Evolutionary conservation across 1,140 invertebrate species (phyloP).

Genomic region (Atta texana): DNA sequence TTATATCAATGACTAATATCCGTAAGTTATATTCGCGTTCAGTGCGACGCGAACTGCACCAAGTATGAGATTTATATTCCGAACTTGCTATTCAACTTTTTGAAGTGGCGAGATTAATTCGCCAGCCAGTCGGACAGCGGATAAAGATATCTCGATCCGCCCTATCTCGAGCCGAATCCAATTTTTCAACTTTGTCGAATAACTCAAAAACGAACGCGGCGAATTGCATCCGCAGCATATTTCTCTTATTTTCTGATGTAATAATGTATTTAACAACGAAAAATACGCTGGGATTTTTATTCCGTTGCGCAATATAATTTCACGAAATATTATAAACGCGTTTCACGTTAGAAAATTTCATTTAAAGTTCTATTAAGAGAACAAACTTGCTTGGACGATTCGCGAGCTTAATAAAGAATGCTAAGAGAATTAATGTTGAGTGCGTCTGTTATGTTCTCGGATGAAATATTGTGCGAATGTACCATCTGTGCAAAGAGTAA

Average conservation of each 20-base stretch:
- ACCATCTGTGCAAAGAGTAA: slow-evolving; percentile 60
- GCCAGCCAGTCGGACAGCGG: background rate
- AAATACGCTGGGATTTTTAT: background rate
- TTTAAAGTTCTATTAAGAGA: slow-evolving; percentile 61
- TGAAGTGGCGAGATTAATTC: slow-evolving; percentile 46
- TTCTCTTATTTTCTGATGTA: background rate
- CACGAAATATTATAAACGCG: slow-evolving; percentile 5
- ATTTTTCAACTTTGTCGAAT: slow-evolving; percentile 25
- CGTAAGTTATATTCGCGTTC: slow-evolving; percentile 16
- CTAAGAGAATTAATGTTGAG: slow-evolving; percentile 53
- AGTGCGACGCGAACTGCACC: background rate
- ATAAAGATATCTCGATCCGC: slow-evolving; percentile 42
- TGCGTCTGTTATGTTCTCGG: slow-evolving; percentile 44
- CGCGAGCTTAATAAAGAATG: slow-evolving; percentile 64
- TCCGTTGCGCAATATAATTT: background rate
- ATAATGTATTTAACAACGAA: slow-evolving; percentile 5
- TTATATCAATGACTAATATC: slow-evolving; percentile 45
- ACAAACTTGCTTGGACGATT: slow-evolving; percentile 59
- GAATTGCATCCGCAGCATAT: background rate
- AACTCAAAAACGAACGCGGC: background rate
- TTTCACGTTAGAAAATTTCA: slow-evolving; percentile 43
- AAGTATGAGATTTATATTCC: slow-evolving; percentile 44
- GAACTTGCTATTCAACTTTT: slow-evolving; percentile 47
- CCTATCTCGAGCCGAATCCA: slow-evolving; percentile 17
- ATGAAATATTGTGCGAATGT: slow-evolving; percentile 65